Conservation (phyloP, 2,113 vertebrate genomes). For the Crotalus viridis region DNA sequence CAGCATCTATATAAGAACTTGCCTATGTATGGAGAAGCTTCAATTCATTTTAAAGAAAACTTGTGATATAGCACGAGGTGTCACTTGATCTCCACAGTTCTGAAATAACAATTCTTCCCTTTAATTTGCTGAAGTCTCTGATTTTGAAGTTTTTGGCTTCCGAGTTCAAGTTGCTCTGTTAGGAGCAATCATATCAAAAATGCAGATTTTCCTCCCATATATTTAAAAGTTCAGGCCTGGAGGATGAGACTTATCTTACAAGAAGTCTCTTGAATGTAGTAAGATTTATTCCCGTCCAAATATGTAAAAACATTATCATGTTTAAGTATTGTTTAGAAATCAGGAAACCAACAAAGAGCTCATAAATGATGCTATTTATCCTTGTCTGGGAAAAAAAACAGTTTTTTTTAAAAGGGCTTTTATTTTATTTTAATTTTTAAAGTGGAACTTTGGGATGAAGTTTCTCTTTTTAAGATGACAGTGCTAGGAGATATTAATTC, state of each 20-base stretch:
- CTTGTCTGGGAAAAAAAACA: neutral
- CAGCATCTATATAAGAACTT: neutral
- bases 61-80: neutral
- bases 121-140: neutral
- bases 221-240: neutral
- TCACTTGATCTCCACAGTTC: neutral
- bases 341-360: neutral
- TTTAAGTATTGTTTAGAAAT: neutral
- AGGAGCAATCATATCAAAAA: neutral
- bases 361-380: neutral
- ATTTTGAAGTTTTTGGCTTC: neutral
- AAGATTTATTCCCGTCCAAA: neutral
- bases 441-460: neutral
- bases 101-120: neutral
- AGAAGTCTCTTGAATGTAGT: neutral
- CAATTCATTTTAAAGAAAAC: neutral
- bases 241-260: neutral
- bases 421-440: neutral
- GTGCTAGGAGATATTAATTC: neutral
- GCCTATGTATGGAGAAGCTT: neutral
- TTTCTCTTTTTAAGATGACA: neutral
- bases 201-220: neutral
- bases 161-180: neutral
- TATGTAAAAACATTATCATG: neutral
- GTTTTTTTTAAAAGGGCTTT: neutral